These are phyloP conservation scores for Poeciliopsis retropinna DNA, from an alignment of 2,113 vertebrate species.

Conservation along the genomic window DNA sequence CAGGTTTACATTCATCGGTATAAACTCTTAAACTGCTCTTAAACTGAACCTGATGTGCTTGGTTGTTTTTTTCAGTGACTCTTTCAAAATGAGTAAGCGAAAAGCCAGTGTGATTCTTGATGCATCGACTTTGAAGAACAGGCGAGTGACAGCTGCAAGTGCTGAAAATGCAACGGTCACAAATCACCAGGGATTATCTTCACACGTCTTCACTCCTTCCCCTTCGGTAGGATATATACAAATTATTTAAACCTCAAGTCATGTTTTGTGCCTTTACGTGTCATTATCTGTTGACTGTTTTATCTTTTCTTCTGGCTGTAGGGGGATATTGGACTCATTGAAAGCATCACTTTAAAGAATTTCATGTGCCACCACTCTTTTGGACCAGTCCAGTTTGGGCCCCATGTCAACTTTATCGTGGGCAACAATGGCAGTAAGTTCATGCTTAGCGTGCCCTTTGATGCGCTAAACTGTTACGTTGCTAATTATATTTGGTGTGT, in stretches of 20 bases:
- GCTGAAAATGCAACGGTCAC: not conserved
- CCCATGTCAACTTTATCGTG: slow-evolving; percentile 92
- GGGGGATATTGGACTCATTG: slow-evolving; percentile 90
- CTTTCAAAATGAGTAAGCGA: slow-evolving; percentile 57
- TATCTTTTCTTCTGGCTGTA: not conserved
- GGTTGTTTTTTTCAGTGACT: slow-evolving; percentile 16
- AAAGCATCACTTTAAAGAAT: slow-evolving; percentile 89
- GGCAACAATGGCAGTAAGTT: slow-evolving; percentile 94
- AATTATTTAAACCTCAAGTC: not conserved
- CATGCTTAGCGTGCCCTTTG: not conserved
- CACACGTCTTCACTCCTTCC: not conserved
- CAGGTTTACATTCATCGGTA: not conserved
- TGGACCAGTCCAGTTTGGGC: slow-evolving; percentile 89
- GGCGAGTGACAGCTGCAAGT: not conserved
- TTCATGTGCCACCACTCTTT: slow-evolving; percentile 92
- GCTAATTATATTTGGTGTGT: not conserved
- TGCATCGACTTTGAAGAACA: slow-evolving; percentile 23
- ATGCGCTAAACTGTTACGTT: not conserved
- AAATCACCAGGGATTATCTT: not conserved
- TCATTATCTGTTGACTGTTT: not conserved
- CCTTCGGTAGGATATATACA: slow-evolving; percentile 30
- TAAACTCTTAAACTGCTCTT: not conserved
- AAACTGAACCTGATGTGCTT: not conserved
- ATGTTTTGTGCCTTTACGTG: not conserved
- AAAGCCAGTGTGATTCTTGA: slow-evolving; percentile 19